Evolutionary conservation across 2,113 vertebrate genomes (phyloP).

Genomic region (Athene noctua): DNA sequence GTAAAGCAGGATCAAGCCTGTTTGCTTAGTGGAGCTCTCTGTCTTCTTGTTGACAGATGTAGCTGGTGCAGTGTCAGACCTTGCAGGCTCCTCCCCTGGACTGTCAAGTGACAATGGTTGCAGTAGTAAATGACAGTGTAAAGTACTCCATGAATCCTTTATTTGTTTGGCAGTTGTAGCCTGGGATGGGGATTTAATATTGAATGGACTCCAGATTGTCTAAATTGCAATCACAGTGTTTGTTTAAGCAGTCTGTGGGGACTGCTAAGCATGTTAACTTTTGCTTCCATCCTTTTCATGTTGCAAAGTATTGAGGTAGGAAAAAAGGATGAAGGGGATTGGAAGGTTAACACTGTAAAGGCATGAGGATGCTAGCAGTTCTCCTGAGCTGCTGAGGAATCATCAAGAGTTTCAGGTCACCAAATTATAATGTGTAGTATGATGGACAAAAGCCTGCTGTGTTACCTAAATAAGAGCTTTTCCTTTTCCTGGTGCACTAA

Average conservation of each 20-base stretch:
- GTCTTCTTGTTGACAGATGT: slow-evolving; percentile 75
- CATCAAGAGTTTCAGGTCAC: slow-evolving; percentile 53
- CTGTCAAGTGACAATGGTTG: slow-evolving; percentile 55
- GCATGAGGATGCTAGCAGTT: slow-evolving; percentile 49
- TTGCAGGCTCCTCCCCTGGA: slow-evolving; percentile 53
- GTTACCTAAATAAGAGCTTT: slow-evolving; percentile 59
- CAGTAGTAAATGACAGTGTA: slow-evolving; percentile 49
- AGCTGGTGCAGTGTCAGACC: slow-evolving; percentile 63
- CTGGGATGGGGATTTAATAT: slow-evolving; percentile 65
- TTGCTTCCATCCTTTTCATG: slow-evolving; percentile 63
- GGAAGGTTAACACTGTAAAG: slow-evolving; percentile 48
- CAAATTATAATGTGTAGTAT: slow-evolving; percentile 12
- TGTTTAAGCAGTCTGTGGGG: slow-evolving; percentile 70
- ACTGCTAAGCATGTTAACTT: slow-evolving; percentile 73
- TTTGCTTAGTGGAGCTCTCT: slow-evolving; percentile 68
- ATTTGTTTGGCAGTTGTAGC: slow-evolving; percentile 70
- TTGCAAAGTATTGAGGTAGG: slow-evolving; percentile 54
- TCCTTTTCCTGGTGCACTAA: slow-evolving; percentile 1
- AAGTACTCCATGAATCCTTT: slow-evolving; percentile 67
- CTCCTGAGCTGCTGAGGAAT: slow-evolving; percentile 43
- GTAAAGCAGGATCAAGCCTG: slow-evolving; percentile 63
- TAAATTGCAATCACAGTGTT: slow-evolving; percentile 73
- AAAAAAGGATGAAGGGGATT: not conserved
- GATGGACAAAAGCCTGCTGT: slow-evolving; percentile 52
- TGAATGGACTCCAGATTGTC: slow-evolving; percentile 76